Evolutionary conservation across 2,113 vertebrate genomes (phyloP), one percentile per base, ranked within the genome.

Genomic region (Oceanites oceanicus): DNA sequence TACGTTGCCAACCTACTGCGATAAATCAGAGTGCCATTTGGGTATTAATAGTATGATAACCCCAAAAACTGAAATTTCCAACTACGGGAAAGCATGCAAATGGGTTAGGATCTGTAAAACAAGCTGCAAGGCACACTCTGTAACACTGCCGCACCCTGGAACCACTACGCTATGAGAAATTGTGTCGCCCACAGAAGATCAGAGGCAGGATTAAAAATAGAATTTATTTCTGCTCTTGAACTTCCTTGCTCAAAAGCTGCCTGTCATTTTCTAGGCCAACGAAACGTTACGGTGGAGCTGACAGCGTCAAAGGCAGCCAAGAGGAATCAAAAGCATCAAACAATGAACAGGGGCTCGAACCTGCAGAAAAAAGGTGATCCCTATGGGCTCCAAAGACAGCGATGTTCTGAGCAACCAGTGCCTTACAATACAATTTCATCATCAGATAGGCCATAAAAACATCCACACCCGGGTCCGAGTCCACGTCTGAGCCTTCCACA

Each of bases 131-230:
- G 52, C 34, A 9, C 6, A 1, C 26, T 77, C n/a, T 8, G 88
- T 58, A 71, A 50, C 50, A 38, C 72, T 17, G 22, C 71, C 1
- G 2, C 88, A 45, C 72, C 70, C 72, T 50, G 52, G 58, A 89
- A 62, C 65, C 3, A 25, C 91, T 44, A 12, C 7, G 7, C 65
- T 44, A 30, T 25, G 65, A 89, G 89, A 72, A 93, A 89, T 21
- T 22, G 68, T n/a, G 19, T 72, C 18, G 22, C 80, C 66, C 83
- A 75, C 0, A 0, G 65, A 95, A 90, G 90, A 94, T 50, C 76
- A 87, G 86, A 83, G 53, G 58, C 71, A 85, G 83, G n/a, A 87
- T 65, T 97, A 93, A 97, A 97, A 95, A 92, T 89, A 95, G 86
- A 78, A 65, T 65, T 71, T 65, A 42, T 92, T 95, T 91, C 88